These are phyloP conservation scores for Subacronicta megacephala DNA, from an alignment of 2,888 invertebrate species.

Conservation along the genomic window DNA sequence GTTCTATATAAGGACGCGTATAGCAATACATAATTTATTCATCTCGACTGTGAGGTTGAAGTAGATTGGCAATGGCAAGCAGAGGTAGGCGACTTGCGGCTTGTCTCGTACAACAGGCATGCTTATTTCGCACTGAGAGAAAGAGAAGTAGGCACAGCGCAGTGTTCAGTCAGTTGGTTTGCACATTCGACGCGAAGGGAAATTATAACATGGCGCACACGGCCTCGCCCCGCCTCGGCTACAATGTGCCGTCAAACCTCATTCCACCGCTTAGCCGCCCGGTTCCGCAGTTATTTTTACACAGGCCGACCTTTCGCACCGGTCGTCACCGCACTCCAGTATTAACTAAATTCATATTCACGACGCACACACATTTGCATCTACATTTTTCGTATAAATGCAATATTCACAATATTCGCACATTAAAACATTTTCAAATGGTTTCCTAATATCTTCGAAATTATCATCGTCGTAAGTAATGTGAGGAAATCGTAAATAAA, in stretches of 20 bases:
- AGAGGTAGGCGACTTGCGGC: conserved; percentile 56
- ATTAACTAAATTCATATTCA: conserved; percentile 76
- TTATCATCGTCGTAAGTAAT: conserved; percentile 50
- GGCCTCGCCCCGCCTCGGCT: conserved; percentile 88
- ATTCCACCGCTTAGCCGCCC: conserved; percentile 88
- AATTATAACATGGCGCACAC: conserved; percentile 89
- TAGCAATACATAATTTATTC: conserved; percentile 30
- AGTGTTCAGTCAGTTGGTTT: conserved; percentile 83
- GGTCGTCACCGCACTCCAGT: conserved; percentile 87
- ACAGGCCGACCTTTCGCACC: conserved; percentile 89
- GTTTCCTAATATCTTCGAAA: conserved; percentile 38
- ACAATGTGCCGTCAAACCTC: conserved; percentile 89
- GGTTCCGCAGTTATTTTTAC: conserved; percentile 90
- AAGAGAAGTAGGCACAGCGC: conserved; percentile 84
- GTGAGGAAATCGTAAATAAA: conserved; percentile 60
- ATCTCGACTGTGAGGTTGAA: conserved; percentile 29
- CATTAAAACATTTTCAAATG: conserved; percentile 41
- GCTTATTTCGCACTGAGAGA: conserved; percentile 78
- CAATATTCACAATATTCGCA: conserved; percentile 51
- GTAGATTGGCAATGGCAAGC: conserved; percentile 48
- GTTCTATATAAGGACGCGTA: too few species aligned
- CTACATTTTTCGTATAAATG: conserved; percentile 51
- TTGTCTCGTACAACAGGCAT: conserved; percentile 69
- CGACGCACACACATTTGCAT: conserved; percentile 80
- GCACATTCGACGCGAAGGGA: conserved; percentile 88